Evolutionary conservation across 2,888 invertebrate genomes (phyloP).

Genomic region (Osedax fenrisi): DNA sequence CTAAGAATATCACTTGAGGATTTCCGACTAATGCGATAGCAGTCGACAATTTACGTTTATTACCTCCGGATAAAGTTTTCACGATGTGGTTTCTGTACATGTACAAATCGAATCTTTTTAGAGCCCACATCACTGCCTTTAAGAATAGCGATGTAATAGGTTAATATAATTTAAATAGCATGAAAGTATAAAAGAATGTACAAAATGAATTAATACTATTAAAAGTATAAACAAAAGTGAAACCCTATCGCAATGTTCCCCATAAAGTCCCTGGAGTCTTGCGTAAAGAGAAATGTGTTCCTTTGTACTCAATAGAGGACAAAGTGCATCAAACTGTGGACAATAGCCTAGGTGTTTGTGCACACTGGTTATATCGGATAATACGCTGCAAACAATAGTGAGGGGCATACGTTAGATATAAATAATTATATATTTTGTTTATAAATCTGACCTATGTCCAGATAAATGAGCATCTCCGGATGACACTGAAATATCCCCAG

Average conservation of each 20-base stretch:
- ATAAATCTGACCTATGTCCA: constrained; percentile 43
- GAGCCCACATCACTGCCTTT: constrained; percentile 49
- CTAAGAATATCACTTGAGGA: constrained; percentile 60
- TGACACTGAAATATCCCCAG: constrained; percentile 53
- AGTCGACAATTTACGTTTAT: constrained; percentile 66
- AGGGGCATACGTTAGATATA: no score
- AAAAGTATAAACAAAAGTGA: no score
- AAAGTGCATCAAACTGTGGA: constrained; percentile 76
- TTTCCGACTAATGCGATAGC: constrained; percentile 67
- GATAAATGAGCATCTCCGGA: constrained; percentile 54
- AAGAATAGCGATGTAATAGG: no score
- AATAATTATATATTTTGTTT: no score
- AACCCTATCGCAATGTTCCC: not conserved
- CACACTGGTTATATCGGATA: constrained; percentile 32
- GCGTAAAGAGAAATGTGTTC: constrained; percentile 70
- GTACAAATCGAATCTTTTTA: constrained; percentile 58
- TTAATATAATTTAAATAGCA: no score
- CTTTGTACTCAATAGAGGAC: constrained; percentile 63
- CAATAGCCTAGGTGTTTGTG: constrained; percentile 63
- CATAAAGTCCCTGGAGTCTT: constrained; percentile 58
- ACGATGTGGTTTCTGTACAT: constrained; percentile 51
- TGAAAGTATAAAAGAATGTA: no score
- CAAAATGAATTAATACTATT: no score
- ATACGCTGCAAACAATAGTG: constrained; percentile 29
- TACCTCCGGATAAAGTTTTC: constrained; percentile 60